Conservation (phyloP, 2,113 vertebrate species). For the Heterotilapia buettikoferi region DNA sequence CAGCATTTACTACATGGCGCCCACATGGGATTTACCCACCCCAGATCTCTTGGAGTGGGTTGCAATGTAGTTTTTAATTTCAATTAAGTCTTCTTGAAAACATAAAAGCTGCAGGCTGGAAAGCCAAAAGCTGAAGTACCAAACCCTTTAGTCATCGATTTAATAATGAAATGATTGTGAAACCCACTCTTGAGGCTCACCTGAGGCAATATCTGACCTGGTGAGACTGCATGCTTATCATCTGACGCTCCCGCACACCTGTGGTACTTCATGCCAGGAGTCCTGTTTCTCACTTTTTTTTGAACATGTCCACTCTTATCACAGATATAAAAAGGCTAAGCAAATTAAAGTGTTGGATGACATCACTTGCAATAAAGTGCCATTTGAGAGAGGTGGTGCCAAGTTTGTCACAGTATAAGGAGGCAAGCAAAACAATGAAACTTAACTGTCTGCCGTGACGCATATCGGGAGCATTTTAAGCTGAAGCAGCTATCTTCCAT, state of each 20-base stretch:
- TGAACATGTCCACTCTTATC: conserved; percentile 50
- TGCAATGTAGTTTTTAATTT: neutral
- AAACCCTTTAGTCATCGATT: conserved; percentile 32
- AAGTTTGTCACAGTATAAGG: conserved; percentile 1
- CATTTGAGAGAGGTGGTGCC: neutral
- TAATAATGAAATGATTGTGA: conserved; percentile 29
- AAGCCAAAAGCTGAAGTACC: neutral
- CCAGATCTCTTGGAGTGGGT: neutral
- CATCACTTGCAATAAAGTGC: conserved; percentile 40
- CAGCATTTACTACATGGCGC: conserved; percentile 11
- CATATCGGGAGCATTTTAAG: neutral
- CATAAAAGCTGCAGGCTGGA: neutral
- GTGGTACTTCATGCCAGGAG: conserved; percentile 20
- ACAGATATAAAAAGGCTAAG: neutral
- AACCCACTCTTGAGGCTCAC: neutral
- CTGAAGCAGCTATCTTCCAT: conserved; percentile 2
- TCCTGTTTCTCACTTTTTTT: conserved; percentile 43
- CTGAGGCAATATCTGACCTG: conserved; percentile 23
- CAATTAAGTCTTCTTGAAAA: neutral
- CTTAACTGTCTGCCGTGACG: neutral
- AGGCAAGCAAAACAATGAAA: conserved; percentile 28
- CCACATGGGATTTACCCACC: neutral
- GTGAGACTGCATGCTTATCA: conserved; percentile 50
- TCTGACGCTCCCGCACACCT: conserved; percentile 59
- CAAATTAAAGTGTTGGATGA: conserved; percentile 24